Evolutionary conservation across 2,888 invertebrate genomes (phyloP), one percentile per base, ranked within the genome.

Genomic region (Elegia similella): DNA sequence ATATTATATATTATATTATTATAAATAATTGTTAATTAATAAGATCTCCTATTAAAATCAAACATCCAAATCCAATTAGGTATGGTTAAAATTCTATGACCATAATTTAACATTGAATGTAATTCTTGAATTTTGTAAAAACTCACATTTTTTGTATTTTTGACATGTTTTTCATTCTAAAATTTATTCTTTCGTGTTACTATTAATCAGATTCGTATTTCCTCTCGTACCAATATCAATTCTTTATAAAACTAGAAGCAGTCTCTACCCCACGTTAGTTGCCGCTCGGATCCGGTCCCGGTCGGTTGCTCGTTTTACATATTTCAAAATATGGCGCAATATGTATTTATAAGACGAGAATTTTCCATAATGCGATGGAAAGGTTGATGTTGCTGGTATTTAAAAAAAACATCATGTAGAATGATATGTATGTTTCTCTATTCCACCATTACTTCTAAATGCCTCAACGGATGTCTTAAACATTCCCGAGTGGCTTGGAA

Each of bases 181-280:
- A 34, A 34, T 2, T 1, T 34, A 34, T 34, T 34, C 34, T 34
- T 2, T n/a, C n/a, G 6, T 38, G 12, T 38, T 38, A 0, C 2
- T 38, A n/a, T n/a, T 38, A n/a, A n/a, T 10, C 8, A 38, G n/a
- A n/a, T 34, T 34, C 34, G 34, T 12, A 12, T 34, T 34, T 34
- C 34, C 8, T 34, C 12, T 10, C 10, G 12, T 34, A 32, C 12
- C 8, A 38, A 38, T 38, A 12, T n/a, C n/a, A 54, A 56, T 54
- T 38, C 30, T 44, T 42, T 17, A 34, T 23, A 29, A 32, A 43
- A 6, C 7, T n/a, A 23, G 23, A 29, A 52, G 68, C 59, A 66
- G 76, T 71, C 87, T 88, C 89, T 76, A 88, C 89, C 89, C 89
- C 89, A 88, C 84, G 75, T 80, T 68, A 79, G 77, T 80, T 62